phyloP scores from a whole-genome alignment of 1,140 invertebrate species.

The Drosophila jambulina region DNA sequence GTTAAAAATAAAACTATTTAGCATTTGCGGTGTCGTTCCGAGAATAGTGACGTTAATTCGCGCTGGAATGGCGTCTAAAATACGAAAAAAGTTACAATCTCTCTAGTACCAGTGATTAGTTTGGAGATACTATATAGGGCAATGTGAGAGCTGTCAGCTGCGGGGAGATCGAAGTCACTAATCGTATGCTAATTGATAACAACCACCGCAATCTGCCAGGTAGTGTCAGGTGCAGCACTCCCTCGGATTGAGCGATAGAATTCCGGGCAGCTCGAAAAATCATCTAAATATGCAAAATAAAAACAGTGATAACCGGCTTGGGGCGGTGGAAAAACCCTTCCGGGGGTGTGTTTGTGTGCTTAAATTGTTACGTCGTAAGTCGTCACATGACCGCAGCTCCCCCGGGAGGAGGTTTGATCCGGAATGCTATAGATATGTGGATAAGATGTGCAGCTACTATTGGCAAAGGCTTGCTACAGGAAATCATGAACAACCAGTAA shows the following conservation, averaged over 20 bases:
- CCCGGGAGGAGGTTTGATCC: slow-evolving; percentile 1
- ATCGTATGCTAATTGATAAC: slow-evolving; percentile 58
- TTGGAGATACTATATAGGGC: slow-evolving; percentile 1
- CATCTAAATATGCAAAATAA: slow-evolving; percentile 38
- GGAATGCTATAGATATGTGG: slow-evolving; percentile 2
- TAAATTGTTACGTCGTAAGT: slow-evolving; percentile 5
- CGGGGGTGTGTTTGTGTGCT: slow-evolving; percentile 9
- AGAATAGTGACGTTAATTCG: slow-evolving; percentile 61
- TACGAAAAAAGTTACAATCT: slow-evolving; percentile 47
- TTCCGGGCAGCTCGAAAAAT: slow-evolving; percentile 24
- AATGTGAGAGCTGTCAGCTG: slow-evolving; percentile 38
- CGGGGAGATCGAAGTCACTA: slow-evolving; percentile 31
- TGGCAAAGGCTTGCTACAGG: slow-evolving; percentile 17
- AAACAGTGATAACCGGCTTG: slow-evolving; percentile 43
- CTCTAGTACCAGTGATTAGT: slow-evolving; percentile 16
- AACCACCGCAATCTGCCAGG: slow-evolving; percentile 26
- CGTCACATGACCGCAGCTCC: slow-evolving; percentile 28
- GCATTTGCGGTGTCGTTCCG: slow-evolving; percentile 66
- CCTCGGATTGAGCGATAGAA: slow-evolving; percentile 35
- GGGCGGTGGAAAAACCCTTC: slow-evolving; percentile 43
- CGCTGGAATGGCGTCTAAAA: slow-evolving; percentile 22
- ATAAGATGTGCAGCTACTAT: background rate
- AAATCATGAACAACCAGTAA: background rate
- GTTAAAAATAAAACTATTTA: slow-evolving; percentile 79
- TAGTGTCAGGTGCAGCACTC: slow-evolving; percentile 45